Conservation (phyloP, 2,888 invertebrate genomes). For the Lagria hirta region DNA sequence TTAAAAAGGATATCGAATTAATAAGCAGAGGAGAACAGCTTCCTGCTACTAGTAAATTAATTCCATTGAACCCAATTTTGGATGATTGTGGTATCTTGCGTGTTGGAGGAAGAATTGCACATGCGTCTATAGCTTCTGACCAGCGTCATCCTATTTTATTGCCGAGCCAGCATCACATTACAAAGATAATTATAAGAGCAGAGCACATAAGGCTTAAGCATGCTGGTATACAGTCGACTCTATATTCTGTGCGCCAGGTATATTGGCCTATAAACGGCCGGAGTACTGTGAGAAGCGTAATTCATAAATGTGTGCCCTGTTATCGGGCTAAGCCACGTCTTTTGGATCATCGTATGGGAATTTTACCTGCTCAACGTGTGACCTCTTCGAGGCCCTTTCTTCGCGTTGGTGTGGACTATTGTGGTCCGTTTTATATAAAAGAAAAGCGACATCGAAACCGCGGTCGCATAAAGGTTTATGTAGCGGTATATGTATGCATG, state of each 20-base stretch:
- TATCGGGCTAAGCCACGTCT: conserved; percentile 8
- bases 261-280: conserved; percentile 22
- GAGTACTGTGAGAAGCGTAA: conserved; percentile 6
- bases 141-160: conserved; percentile 26
- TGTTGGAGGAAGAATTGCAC: conserved; percentile 22
- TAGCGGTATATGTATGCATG: conserved; percentile 10
- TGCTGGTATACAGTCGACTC: conserved; percentile 22
- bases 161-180: conserved; percentile 22
- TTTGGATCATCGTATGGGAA: conserved; percentile 16
- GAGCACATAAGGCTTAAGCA: conserved; percentile 26
- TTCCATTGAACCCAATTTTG: conserved; percentile 24
- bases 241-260: conserved; percentile 26
- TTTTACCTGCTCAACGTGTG: conserved; percentile 12
- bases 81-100: conserved; percentile 13
- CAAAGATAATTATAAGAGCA: conserved; percentile 22
- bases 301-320: conserved; percentile 19
- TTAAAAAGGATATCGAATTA: neutral
- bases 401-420: conserved; percentile 18
- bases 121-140: conserved; percentile 13
- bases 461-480: conserved; percentile 17
- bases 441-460: conserved; percentile 11
- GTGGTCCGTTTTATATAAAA: conserved; percentile 14
- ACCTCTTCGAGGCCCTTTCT: conserved; percentile 12
- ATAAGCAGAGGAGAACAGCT: conserved; percentile 9
- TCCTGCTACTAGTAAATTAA: conserved; percentile 8